A percentile compares a stretch with the other conserved stretches of the same genome.
These are phyloP conservation scores for Porites divaricata DNA, from an alignment of 92 coral and sea anemone genomes.

Conservation along the genomic window DNA sequence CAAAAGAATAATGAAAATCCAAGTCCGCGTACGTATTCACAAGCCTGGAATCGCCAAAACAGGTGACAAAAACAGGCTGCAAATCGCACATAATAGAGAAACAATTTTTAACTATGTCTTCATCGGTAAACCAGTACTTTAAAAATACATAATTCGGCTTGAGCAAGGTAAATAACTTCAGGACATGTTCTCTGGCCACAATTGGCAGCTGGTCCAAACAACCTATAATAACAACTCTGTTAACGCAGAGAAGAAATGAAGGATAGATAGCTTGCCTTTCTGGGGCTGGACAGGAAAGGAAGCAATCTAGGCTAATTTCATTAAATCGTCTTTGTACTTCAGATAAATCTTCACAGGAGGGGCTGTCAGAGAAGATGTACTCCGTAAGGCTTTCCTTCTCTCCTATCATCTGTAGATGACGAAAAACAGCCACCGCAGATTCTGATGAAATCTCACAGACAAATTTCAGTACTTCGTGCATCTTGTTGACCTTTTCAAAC, in stretches of 20 bases:
- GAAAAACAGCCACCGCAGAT: not conserved
- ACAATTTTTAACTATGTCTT: no score
- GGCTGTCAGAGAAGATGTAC: not conserved
- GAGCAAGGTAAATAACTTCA: not conserved
- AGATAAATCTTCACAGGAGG: not conserved
- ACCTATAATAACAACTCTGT: not conserved
- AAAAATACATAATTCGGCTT: not conserved
- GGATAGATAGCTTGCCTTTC: not conserved
- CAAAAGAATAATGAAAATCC: not conserved
- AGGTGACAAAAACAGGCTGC: not conserved
- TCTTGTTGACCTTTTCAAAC: not conserved
- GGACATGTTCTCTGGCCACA: not conserved
- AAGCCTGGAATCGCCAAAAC: not conserved
- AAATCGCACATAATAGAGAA: not conserved
- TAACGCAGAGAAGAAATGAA: not conserved
- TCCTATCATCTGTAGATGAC: conserved; percentile 2
- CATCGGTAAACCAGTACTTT: no score
- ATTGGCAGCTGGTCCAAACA: no score
- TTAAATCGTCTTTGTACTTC: not conserved
- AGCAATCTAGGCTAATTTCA: not conserved
- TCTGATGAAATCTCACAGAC: conserved; percentile 11
- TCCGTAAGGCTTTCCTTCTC: conserved; percentile 14
- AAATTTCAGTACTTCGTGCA: conserved; percentile 8
- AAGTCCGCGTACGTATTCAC: not conserved
- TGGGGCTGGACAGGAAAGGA: not conserved